Evolutionary conservation across 2,888 invertebrate species (phyloP), one percentile per base, ranked within the genome.

Genomic region (Polydrusus tereticollis): DNA sequence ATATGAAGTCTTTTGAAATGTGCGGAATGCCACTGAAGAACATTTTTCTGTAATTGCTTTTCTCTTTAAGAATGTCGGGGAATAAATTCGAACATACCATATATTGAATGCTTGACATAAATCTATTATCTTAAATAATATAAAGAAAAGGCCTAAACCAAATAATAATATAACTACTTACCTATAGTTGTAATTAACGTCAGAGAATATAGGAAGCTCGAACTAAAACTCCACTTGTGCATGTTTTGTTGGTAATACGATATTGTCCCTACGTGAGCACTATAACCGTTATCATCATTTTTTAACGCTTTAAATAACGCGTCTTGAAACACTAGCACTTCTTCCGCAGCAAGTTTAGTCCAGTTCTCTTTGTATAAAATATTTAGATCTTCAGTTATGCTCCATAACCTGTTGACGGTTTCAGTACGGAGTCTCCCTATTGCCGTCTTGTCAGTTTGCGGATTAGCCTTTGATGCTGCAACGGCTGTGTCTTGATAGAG

Each of bases 121-220:
- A n/a, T n/a, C n/a, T n/a, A n/a, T n/a, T n/a, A n/a, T n/a, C n/a
- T n/a, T n/a, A n/a, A n/a, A n/a, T n/a, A n/a, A n/a, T n/a, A n/a
- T n/a, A n/a, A n/a, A n/a, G n/a, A n/a, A n/a, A n/a, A n/a, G n/a
- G n/a, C n/a, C n/a, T n/a, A n/a, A n/a, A n/a, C n/a, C n/a, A n/a
- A n/a, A n/a, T n/a, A n/a, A n/a, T n/a, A n/a, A n/a, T n/a, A 3
- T 41, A 16, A 5, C 0, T 29, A 87, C 92, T 91, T 86, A 97
- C 97, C 97, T 80, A 97, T 97, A 41, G 97, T 97, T 7, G 97
- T 97, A 82, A 97, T 97, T 77, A 98, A 91, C 16, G 97, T 97
- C 78, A 97, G 88, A 23, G 96, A 96, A 85, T 97, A 98, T 59
- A 98, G 89, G 83, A 97, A 94, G 78, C 96, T 95, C 77, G 95